Conservation (phyloP, 2,113 vertebrate species). For the Aix galericulata region DNA sequence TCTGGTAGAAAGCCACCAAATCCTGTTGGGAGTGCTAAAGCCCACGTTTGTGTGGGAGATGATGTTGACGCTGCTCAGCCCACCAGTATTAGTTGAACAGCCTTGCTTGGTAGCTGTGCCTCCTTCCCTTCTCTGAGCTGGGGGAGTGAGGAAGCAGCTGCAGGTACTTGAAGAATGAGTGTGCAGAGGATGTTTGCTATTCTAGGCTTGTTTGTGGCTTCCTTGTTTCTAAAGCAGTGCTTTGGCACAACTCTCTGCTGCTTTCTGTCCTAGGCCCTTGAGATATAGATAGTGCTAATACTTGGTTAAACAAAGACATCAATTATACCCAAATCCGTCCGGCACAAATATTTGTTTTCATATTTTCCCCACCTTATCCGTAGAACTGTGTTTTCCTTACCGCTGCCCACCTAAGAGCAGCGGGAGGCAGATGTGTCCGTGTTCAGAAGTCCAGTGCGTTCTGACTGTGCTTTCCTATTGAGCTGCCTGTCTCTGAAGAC, state of each 20-base stretch:
- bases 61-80: constrained; percentile 40
- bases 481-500: not conserved
- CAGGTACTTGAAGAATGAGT: not conserved
- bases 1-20: not conserved
- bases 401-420: not conserved
- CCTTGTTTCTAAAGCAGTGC: not conserved
- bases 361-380: not conserved
- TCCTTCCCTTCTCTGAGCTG: not conserved
- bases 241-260: not conserved
- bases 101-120: not conserved
- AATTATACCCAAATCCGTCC: not conserved
- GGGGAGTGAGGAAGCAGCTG: constrained; percentile 26
- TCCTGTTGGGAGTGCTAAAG: not conserved
- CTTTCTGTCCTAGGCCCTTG: not conserved
- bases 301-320: constrained; percentile 23
- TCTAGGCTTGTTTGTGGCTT: not conserved
- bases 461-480: not conserved
- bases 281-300: constrained; percentile 12
- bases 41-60: not conserved
- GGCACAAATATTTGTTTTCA: not conserved
- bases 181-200: constrained; percentile 4
- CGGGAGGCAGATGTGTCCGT: not conserved
- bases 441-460: constrained; percentile 6
- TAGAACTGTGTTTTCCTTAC: not conserved
- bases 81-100: not conserved